These are phyloP conservation scores for Hyles vespertilio DNA, from an alignment of 1,140 invertebrate genomes.

Conservation along the genomic window DNA sequence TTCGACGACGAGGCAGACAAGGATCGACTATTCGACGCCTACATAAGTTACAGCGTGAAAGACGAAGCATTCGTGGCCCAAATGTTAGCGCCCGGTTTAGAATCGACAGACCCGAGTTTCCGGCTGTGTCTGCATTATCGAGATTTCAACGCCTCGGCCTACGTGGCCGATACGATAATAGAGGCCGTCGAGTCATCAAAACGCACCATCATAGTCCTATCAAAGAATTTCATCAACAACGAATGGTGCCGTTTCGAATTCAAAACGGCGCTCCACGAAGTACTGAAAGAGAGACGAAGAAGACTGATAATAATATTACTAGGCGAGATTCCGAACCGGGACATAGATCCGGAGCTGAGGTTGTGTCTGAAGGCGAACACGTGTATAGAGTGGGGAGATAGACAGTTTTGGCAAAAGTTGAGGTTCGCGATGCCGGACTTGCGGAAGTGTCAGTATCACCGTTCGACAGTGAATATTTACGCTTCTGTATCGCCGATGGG, in stretches of 20 bases:
- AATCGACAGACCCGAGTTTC: conserved; percentile 85
- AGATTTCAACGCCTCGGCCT: conserved; percentile 87
- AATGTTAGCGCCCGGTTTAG: conserved; percentile 88
- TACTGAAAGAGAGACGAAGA: conserved; percentile 87
- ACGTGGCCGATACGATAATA: conserved; percentile 91
- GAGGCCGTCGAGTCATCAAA: conserved; percentile 93
- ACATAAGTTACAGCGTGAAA: conserved; percentile 92
- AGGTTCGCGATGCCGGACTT: conserved; percentile 92
- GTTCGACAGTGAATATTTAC: conserved; percentile 81
- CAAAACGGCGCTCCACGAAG: conserved; percentile 93
- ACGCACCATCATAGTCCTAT: conserved; percentile 92
- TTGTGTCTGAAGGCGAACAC: conserved; percentile 93
- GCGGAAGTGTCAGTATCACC: conserved; percentile 77
- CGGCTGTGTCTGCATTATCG: conserved; percentile 90
- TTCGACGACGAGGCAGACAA: conserved; percentile 86
- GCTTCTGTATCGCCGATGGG: conserved; percentile 76
- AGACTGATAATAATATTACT: conserved; percentile 90
- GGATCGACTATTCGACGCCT: conserved; percentile 92
- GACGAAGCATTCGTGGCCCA: conserved; percentile 93
- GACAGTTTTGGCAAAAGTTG: conserved; percentile 96
- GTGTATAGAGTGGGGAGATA: conserved; percentile 93
- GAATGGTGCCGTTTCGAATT: conserved; percentile 97
- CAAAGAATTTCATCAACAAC: conserved; percentile 94
- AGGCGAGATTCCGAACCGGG: conserved; percentile 88
- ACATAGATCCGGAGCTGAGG: conserved; percentile 92